Percentiles rank a stretch among this genome's conserved stretches.
phyloP scores from a whole-genome alignment of 2,797 vertebrate genomes.

The Acanthiza pusilla region DNA sequence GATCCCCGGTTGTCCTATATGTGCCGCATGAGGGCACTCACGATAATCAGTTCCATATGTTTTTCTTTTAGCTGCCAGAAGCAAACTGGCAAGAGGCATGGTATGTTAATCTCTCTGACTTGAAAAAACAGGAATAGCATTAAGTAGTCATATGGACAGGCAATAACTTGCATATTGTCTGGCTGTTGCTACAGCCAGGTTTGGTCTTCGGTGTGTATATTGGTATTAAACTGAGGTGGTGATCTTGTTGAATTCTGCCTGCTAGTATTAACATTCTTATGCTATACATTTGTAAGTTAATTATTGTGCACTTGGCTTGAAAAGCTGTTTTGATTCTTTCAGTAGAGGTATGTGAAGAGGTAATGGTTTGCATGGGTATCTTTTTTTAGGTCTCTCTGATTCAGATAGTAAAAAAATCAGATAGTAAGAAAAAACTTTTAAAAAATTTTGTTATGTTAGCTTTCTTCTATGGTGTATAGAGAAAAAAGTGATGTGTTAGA shows the following conservation, averaged over 20 bases:
- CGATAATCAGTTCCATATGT: not conserved
- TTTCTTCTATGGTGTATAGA: not conserved
- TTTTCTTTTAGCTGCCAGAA: constrained; percentile 1
- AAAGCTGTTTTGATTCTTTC: not conserved
- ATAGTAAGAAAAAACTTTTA: fast-evolving
- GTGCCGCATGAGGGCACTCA: fast-evolving
- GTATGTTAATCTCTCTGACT: not conserved
- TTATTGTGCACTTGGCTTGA: not conserved
- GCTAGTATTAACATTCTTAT: not conserved
- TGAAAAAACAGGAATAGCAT: not conserved
- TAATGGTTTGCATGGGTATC: not conserved
- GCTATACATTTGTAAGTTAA: not conserved
- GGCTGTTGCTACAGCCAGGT: fast-evolving
- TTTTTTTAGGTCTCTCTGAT: not conserved
- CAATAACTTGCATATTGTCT: not conserved
- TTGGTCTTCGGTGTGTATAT: not conserved
- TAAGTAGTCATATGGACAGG: not conserved
- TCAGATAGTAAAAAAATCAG: not conserved
- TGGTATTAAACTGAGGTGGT: not conserved
- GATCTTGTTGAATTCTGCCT: not conserved
- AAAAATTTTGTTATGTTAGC: not conserved
- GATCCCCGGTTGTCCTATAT: not conserved
- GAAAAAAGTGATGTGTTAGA: not conserved
- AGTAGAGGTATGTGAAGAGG: not conserved
- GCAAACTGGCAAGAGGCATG: not conserved